phyloP scores from a whole-genome alignment of 1,140 invertebrate genomes.

The Rhynchophorus ferrugineus region DNA sequence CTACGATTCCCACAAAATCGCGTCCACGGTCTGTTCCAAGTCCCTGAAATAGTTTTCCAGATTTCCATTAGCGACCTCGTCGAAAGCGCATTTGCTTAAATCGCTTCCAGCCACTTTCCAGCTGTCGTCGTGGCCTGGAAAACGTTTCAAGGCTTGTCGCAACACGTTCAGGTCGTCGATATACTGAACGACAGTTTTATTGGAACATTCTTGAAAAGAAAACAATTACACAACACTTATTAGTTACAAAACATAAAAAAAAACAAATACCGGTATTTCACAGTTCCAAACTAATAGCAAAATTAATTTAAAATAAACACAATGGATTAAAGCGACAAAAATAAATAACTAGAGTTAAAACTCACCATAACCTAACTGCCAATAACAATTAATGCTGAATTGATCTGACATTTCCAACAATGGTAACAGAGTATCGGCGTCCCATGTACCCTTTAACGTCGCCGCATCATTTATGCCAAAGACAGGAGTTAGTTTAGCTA shows the following conservation, averaged over 20 bases:
- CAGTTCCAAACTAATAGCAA: too few species aligned
- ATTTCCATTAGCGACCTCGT: slow-evolving; percentile 35
- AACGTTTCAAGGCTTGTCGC: slow-evolving; percentile 49
- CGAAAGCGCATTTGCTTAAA: slow-evolving; percentile 40
- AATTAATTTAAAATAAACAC: too few species aligned
- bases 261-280: too few species aligned
- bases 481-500: slow-evolving; percentile 43
- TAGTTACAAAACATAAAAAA: too few species aligned
- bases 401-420: slow-evolving; percentile 52
- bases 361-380: slow-evolving; percentile 60
- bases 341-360: too few species aligned
- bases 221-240: too few species aligned
- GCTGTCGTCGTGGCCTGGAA: slow-evolving; percentile 39
- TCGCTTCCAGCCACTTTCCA: slow-evolving; percentile 47
- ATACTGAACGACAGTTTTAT: slow-evolving; percentile 46
- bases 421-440: slow-evolving; percentile 44
- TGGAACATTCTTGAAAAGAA: slow-evolving; percentile 41
- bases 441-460: slow-evolving; percentile 42
- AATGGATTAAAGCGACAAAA: too few species aligned
- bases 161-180: slow-evolving; percentile 49
- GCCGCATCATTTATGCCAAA: slow-evolving; percentile 43
- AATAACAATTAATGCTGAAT: slow-evolving; percentile 47
- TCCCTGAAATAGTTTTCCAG: slow-evolving; percentile 45
- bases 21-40: slow-evolving; percentile 47
- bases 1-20: slow-evolving; percentile 58